Evolutionary conservation across 2,888 invertebrate genomes (phyloP).

Genomic region (Lucinisca nassula): DNA sequence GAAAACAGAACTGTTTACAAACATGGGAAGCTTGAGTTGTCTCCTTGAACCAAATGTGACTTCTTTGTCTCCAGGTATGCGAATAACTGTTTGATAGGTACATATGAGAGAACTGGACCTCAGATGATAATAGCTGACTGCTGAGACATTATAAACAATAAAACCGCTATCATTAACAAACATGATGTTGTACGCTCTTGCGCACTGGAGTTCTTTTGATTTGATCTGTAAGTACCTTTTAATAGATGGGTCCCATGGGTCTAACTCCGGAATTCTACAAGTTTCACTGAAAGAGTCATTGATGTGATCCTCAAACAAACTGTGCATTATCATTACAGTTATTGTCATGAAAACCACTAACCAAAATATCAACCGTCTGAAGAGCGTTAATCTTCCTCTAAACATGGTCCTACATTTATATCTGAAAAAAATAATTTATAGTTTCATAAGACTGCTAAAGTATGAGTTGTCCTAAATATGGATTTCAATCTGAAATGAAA

Average conservation of each 20-base stretch:
- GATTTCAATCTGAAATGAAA: no score
- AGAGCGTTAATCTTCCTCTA: no score
- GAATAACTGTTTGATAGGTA: constrained; percentile 35
- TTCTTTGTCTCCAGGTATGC: constrained; percentile 39
- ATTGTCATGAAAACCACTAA: background rate
- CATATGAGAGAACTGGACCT: constrained; percentile 16
- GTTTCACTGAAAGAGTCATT: background rate
- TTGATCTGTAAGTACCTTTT: background rate
- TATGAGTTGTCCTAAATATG: no score
- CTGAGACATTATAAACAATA: background rate
- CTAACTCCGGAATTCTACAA: background rate
- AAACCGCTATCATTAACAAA: background rate
- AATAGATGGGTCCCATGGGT: background rate
- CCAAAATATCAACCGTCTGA: no score
- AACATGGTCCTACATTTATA: no score
- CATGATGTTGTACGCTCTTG: background rate
- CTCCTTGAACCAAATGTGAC: background rate
- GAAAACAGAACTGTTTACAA: constrained; percentile 36
- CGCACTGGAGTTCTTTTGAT: background rate
- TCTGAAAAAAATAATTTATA: no score
- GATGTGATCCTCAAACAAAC: background rate
- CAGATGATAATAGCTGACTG: background rate
- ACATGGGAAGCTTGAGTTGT: constrained; percentile 39
- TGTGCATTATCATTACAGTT: background rate
- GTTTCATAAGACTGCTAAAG: no score